Percentiles rank a stretch among this genome's conserved stretches.
phyloP scores from a whole-genome alignment of 2,113 vertebrate species.

The Ptychochromis oligacanthus region DNA sequence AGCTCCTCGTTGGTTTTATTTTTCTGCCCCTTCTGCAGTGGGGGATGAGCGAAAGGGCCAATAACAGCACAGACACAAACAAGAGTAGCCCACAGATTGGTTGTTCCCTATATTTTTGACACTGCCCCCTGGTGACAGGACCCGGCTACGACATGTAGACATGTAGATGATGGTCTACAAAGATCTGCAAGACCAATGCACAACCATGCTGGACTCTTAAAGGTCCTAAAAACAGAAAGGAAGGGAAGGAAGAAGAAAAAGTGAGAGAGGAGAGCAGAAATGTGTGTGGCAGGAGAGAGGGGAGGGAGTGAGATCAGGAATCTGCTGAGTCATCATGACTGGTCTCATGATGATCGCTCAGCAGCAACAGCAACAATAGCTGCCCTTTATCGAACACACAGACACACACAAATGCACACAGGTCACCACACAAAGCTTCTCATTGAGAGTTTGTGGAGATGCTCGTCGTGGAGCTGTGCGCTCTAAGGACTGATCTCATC shows the following conservation, averaged over 20 bases:
- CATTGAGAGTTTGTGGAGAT: conserved; percentile 64
- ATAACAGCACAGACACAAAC: no score
- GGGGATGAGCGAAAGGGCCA: no score
- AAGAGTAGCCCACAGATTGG: no score
- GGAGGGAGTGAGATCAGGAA: conserved; percentile 57
- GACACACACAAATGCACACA: conserved; percentile 35
- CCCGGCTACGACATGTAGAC: no score
- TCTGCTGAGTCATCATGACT: conserved; percentile 80
- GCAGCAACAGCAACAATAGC: conserved; percentile 73
- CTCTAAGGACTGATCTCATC: conserved; percentile 75
- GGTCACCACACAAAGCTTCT: conserved; percentile 64
- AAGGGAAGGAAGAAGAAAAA: background rate
- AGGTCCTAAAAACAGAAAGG: no score
- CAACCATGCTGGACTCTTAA: no score
- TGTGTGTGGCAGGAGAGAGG: conserved; percentile 13
- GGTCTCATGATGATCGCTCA: conserved; percentile 74
- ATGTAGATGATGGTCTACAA: no score
- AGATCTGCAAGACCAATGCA: no score
- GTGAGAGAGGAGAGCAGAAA: conserved; percentile 49
- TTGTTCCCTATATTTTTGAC: no score
- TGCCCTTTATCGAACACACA: conserved; percentile 55
- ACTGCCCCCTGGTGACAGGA: no score
- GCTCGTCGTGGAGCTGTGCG: conserved; percentile 59
- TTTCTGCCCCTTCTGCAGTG: no score
- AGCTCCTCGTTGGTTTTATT: no score